Conservation (phyloP, 2,797 vertebrate species). For the Pantherophis alleghaniensis region DNA sequence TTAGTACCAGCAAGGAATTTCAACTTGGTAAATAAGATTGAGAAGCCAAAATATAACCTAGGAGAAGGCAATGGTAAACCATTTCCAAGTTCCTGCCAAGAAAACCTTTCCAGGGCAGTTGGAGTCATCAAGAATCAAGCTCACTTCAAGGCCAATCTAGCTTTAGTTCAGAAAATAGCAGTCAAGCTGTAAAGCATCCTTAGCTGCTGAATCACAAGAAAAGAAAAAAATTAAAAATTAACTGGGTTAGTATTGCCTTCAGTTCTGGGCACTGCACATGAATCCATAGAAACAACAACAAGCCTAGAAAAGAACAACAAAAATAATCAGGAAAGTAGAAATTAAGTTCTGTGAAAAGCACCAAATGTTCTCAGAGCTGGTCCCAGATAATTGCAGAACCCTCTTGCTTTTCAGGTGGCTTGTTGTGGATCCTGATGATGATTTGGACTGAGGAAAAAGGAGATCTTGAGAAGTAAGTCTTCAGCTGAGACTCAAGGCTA, state of each 20-base stretch:
- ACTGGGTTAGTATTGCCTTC: background rate
- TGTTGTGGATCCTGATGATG: background rate
- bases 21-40: background rate
- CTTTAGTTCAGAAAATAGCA: slow-evolving; percentile 17
- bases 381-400: background rate
- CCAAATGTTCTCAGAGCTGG: background rate
- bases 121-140: background rate
- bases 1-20: background rate
- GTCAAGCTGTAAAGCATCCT: slow-evolving; percentile 13
- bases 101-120: background rate
- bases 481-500: background rate
- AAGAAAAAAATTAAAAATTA: slow-evolving; percentile 8
- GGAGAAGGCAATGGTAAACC: background rate
- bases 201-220: slow-evolving; percentile 12
- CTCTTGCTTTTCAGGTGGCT: background rate
- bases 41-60: background rate
- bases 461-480: too few species aligned
- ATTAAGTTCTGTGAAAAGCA: background rate
- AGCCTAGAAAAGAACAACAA: background rate
- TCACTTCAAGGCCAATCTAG: background rate
- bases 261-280: background rate
- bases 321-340: background rate
- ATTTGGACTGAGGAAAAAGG: background rate
- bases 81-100: background rate
- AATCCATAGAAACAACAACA: background rate